Evolutionary conservation across 2,113 vertebrate genomes (phyloP).

Genomic region (Oreochromis spilurus): DNA sequence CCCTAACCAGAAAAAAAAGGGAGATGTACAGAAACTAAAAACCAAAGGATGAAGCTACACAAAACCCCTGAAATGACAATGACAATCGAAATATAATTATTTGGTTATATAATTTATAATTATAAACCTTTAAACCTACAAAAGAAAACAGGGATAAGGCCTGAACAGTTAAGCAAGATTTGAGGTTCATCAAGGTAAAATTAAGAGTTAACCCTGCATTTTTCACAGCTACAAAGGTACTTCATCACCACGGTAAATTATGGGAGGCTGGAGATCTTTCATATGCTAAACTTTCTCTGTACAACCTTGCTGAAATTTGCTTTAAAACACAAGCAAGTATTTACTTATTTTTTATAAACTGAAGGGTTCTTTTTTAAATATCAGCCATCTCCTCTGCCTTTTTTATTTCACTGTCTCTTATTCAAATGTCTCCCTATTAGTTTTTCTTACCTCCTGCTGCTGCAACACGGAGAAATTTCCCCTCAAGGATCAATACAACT

Average conservation of each 20-base stretch:
- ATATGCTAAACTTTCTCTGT: background rate
- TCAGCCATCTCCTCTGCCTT: background rate
- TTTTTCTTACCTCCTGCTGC: background rate
- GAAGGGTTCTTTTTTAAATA: background rate
- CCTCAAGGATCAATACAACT: background rate
- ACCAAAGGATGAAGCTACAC: background rate
- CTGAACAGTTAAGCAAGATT: background rate
- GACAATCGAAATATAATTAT: background rate
- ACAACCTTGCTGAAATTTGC: background rate
- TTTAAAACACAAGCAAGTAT: background rate
- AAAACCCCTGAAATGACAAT: background rate
- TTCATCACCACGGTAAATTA: background rate
- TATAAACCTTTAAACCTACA: background rate
- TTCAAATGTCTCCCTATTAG: background rate
- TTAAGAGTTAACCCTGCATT: background rate
- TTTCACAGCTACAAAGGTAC: background rate
- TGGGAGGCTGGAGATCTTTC: background rate
- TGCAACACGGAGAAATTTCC: background rate
- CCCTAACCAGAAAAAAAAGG: background rate
- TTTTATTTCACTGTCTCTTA: background rate
- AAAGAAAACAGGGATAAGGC: background rate
- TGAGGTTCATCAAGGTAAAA: background rate
- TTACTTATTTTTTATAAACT: background rate
- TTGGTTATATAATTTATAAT: background rate
- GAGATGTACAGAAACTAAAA: background rate